Evolutionary conservation across 2,113 vertebrate species (phyloP).

Genomic region (Poeciliopsis occidentalis): DNA sequence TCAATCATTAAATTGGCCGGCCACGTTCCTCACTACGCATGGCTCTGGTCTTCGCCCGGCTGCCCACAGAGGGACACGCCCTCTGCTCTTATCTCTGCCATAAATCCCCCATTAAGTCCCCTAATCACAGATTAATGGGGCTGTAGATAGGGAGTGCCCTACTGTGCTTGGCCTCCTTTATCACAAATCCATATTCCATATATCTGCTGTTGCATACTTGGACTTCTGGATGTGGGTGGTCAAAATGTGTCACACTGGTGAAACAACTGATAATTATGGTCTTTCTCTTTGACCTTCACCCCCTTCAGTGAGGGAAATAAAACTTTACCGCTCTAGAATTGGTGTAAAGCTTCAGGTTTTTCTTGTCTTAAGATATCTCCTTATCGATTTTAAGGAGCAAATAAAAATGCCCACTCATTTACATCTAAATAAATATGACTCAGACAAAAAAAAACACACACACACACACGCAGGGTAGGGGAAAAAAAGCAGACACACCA

Average conservation of each 20-base stretch:
- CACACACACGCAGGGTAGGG: no score
- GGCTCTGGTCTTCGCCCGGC: slow-evolving; percentile 48
- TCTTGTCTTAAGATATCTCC: background rate
- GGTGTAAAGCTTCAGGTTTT: slow-evolving; percentile 20
- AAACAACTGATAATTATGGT: slow-evolving; percentile 35
- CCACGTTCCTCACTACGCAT: slow-evolving; percentile 43
- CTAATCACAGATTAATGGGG: slow-evolving; percentile 81
- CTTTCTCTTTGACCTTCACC: slow-evolving; percentile 38
- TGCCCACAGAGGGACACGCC: slow-evolving; percentile 60
- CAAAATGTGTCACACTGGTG: slow-evolving; percentile 27
- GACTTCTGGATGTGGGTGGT: slow-evolving; percentile 47
- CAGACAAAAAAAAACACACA: no score
- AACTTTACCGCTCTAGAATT: slow-evolving; percentile 33
- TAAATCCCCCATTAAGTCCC: slow-evolving; percentile 78
- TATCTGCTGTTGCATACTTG: slow-evolving; percentile 51
- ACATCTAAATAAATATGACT: no score
- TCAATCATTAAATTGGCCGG: slow-evolving; percentile 47
- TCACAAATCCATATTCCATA: slow-evolving; percentile 65
- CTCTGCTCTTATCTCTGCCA: slow-evolving; percentile 75
- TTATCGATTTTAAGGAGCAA: no score
- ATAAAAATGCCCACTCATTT: no score
- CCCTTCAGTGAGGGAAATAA: slow-evolving; percentile 39
- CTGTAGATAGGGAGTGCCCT: slow-evolving; percentile 68
- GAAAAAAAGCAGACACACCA: no score
- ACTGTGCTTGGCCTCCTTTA: slow-evolving; percentile 64